Evolutionary conservation across 2,888 invertebrate genomes (phyloP), one percentile per base, ranked within the genome.

Genomic region (Drosophila leonis): DNA sequence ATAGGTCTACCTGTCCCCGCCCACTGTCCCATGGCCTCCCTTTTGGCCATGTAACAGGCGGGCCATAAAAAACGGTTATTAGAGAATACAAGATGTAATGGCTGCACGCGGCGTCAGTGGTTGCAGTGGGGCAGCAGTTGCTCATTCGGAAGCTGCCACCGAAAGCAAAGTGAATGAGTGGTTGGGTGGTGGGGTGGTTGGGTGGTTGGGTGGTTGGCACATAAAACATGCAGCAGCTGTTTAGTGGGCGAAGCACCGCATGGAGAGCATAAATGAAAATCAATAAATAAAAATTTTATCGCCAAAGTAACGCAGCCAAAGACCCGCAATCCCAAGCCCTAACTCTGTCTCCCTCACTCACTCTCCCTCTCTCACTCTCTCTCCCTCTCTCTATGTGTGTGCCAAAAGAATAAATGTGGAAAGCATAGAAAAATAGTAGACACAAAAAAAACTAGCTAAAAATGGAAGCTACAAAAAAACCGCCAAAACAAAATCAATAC

Each of bases 231-330:
- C 76, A 75, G 74, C 85, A 83, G 88, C 85, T 87, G 88, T 84
- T 82, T 82, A 70, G 85, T 72, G 76, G 82, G 71, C 48, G 52
- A 48, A 29, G 74, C 51, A 65, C 70, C 72, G 75, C 79, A 78
- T 68, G 88, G 61, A 71, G 75, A 75, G 52, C 83, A 84, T 84
- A 84, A 84, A 84, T 88, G 83, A 84, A 84, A 84, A 83, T 83
- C 83, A 88, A 83, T 83, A 83, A 88, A 83, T 85, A 83, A 63
- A 77, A 82, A 77, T 85, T 80, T 82, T 88, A 83, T 88, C 73
- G 77, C 75, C 48, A 62, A 65, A 82, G 70, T 66, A 57, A 63
- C 61, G 46, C 46, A 69, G 39, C 55, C 55, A 24, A 51, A 65
- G 51, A 55, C 54, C 51, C 51, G 27, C 5, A 48, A 46, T 46